Evolutionary conservation across 1,140 invertebrate genomes (phyloP).

Genomic region (Radopholus similis): DNA sequence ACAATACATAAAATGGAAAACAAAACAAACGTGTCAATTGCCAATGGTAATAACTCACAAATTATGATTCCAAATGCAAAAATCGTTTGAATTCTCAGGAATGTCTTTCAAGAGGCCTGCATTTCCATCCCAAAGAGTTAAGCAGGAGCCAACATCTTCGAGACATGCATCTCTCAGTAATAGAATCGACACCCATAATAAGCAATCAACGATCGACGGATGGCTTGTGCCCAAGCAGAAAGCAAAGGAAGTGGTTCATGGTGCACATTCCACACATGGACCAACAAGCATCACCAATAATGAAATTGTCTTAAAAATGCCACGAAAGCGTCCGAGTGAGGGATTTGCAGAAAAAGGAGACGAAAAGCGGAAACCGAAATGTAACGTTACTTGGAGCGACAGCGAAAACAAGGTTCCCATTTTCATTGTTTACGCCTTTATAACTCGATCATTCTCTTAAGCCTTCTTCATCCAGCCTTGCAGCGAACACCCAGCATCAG

Average conservation of each 20-base stretch:
- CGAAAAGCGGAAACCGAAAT: background rate
- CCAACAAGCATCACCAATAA: background rate
- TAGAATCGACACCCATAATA: too few species aligned
- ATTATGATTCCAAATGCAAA: too few species aligned
- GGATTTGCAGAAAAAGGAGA: background rate
- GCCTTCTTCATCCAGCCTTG: background rate
- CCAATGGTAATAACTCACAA: too few species aligned
- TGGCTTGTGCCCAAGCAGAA: background rate
- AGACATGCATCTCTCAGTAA: too few species aligned
- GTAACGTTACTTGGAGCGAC: background rate
- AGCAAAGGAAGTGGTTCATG: background rate
- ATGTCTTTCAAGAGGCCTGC: too few species aligned
- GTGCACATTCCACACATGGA: background rate
- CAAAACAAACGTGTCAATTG: too few species aligned
- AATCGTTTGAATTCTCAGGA: too few species aligned
- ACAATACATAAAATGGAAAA: too few species aligned
- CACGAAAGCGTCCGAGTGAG: background rate
- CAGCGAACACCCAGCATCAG: background rate
- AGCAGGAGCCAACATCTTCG: too few species aligned
- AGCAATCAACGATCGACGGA: background rate
- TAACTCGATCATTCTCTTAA: too few species aligned
- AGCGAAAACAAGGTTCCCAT: background rate
- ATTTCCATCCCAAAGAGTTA: too few species aligned
- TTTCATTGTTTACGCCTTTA: too few species aligned
- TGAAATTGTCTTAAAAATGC: background rate